Conservation (phyloP, 2,797 vertebrate species). For the Sorex maritimensis region DNA sequence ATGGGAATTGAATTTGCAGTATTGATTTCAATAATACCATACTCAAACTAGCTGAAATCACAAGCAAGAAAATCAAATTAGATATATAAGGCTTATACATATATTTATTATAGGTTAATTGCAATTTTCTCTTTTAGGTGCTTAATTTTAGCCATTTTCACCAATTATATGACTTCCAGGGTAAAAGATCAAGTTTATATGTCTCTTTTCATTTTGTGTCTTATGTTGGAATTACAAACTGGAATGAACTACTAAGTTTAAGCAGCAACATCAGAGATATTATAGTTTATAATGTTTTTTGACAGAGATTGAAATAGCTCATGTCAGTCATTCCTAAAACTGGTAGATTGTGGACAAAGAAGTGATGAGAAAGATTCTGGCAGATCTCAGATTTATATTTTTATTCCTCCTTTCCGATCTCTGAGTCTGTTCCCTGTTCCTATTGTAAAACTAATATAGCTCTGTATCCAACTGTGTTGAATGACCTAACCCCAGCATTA, state of each 20-base stretch:
- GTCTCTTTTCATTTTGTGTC: slow-evolving; percentile 1
- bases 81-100: slow-evolving; percentile 22
- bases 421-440: neutral
- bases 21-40: slow-evolving; percentile 73
- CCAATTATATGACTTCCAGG: slow-evolving; percentile 59
- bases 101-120: slow-evolving; percentile 34
- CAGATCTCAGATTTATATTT: slow-evolving; percentile 35
- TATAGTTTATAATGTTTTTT: slow-evolving; percentile 16
- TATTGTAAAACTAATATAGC: neutral
- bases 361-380: neutral
- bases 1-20: slow-evolving; percentile 70
- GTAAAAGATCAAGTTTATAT: neutral
- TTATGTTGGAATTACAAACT: slow-evolving; percentile 22
- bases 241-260: slow-evolving; percentile 7
- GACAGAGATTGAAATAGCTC: neutral
- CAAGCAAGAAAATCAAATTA: slow-evolving; percentile 80
- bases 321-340: slow-evolving; percentile 45
- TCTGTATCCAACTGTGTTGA: neutral
- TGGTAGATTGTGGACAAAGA: neutral
- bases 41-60: slow-evolving; percentile 73
- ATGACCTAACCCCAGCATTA: neutral
- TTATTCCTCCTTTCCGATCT: neutral
- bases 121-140: slow-evolving; percentile 65
- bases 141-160: slow-evolving; percentile 64
- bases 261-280: neutral